Evolutionary conservation across 2,888 invertebrate genomes (phyloP), one percentile per base, ranked within the genome.

Genomic region (Blastobasis lacticolella): DNA sequence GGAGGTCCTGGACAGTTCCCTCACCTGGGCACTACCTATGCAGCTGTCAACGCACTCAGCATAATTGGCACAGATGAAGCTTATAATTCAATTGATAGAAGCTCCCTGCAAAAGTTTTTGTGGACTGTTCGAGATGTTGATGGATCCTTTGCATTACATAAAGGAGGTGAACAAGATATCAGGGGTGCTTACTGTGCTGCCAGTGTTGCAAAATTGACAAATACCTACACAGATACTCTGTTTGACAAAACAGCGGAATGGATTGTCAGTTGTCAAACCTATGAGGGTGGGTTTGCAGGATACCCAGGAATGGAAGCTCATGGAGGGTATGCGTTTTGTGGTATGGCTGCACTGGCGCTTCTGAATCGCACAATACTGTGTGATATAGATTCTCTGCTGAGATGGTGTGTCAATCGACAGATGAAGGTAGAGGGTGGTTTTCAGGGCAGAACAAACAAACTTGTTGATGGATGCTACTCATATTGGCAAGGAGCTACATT

Each of bases 261-360:
- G 98, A 93, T 99, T 65, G 91, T 94, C 0, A 92, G 94, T 60
- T 99, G 99, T 87, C 99, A 99, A 82, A 97, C 98, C 0, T 99
- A 98, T 86, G 99, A 99, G 85, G 99, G 99, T 45, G 99, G 99
- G 0, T 99, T 99, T 89, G 95, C 95, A 43, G 98, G 98, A 0
- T 94, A 78, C 55, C 88, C 87, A 10, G 97, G 96, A 6, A 92
- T 97, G 91, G 99, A 99, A 82, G 99, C 99, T 5, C 99, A 99
- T 86, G 99, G 99, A 3, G 99, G 99, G n/a, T 99, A 99, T 81
- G 94, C 98, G 1, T 99, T 97, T 82, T 99, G 99, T 90, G 99
- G 96, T 0, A 90, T 98, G 57, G 97, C 99, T 50, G 92, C 96
- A 1, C 88, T 99, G 46, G 92, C 95, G 4, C 84, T 99, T 54